A percentile compares a stretch with the other conserved stretches of the same genome.
Conservation (phyloP, 2,113 vertebrate species). For the Vidua chalybeata region DNA sequence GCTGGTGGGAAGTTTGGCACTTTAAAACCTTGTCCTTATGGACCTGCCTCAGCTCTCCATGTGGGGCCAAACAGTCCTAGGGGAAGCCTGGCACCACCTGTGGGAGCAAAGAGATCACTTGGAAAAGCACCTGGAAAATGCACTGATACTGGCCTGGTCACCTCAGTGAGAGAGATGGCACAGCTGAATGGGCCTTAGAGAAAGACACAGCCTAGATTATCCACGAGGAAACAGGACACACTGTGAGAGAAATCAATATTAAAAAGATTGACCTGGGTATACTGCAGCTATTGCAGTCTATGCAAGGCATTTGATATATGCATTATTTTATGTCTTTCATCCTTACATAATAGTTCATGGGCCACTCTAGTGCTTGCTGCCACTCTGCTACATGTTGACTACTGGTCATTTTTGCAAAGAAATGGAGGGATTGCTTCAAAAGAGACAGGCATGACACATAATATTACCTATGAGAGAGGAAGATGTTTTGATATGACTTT, state of each 20-base stretch:
- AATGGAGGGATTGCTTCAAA: neutral
- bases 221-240: neutral
- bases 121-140: neutral
- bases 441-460: neutral
- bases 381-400: neutral
- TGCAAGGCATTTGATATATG: neutral
- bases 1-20: neutral
- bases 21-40: neutral
- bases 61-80: neutral
- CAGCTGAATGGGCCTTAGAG: neutral
- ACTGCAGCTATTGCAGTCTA: neutral
- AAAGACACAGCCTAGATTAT: neutral
- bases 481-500: conserved; percentile 35
- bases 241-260: neutral
- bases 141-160: neutral
- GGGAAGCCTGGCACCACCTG: neutral
- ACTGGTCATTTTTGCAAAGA: neutral
- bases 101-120: neutral
- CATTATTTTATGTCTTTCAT: neutral
- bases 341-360: neutral
- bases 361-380: neutral
- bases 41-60: neutral
- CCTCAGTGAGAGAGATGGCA: neutral
- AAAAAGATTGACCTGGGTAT: neutral
- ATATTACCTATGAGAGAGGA: conserved; percentile 25